A percentile compares a stretch with the other conserved stretches of the same genome.
Evolutionary conservation across 2,888 invertebrate genomes (phyloP).

Genomic region (Mechanitis mazaeus): DNA sequence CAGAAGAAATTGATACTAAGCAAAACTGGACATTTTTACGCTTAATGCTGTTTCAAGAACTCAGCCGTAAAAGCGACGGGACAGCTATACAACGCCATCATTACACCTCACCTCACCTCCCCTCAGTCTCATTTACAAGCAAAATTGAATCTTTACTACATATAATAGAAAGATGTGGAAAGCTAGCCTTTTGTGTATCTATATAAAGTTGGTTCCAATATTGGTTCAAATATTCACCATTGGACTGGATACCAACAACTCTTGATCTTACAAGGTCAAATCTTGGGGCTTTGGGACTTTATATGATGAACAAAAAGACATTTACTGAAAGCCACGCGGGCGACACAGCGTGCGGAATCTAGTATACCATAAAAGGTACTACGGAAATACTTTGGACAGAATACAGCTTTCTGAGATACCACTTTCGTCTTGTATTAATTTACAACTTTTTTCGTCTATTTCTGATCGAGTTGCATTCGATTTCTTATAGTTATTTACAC

Average conservation of each 20-base stretch:
- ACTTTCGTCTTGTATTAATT: constrained; percentile 66
- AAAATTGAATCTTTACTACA: constrained; percentile 47
- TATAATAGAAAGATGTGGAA: no score
- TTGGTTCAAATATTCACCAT: no score
- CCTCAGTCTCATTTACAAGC: constrained; percentile 73
- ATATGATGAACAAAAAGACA: no score
- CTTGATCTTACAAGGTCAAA: no score
- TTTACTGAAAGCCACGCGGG: no score
- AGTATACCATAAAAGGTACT: constrained; percentile 46
- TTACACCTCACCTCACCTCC: constrained; percentile 67
- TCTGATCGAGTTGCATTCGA: constrained; percentile 45
- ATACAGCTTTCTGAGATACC: constrained; percentile 73
- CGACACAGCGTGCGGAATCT: constrained; percentile 31
- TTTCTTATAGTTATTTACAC: constrained; percentile 24
- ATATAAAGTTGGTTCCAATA: no score
- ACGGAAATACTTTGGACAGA: constrained; percentile 59
- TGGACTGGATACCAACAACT: no score
- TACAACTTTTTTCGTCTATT: constrained; percentile 73
- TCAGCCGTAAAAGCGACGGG: constrained; percentile 35
- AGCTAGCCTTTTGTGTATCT: no score
- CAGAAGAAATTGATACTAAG: constrained; percentile 33
- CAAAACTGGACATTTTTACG: constrained; percentile 41
- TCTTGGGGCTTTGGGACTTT: no score
- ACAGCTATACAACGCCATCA: constrained; percentile 57
- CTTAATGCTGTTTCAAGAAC: constrained; percentile 32